Conservation (phyloP, 2,113 vertebrate genomes). For the Vulpes vulpes region DNA sequence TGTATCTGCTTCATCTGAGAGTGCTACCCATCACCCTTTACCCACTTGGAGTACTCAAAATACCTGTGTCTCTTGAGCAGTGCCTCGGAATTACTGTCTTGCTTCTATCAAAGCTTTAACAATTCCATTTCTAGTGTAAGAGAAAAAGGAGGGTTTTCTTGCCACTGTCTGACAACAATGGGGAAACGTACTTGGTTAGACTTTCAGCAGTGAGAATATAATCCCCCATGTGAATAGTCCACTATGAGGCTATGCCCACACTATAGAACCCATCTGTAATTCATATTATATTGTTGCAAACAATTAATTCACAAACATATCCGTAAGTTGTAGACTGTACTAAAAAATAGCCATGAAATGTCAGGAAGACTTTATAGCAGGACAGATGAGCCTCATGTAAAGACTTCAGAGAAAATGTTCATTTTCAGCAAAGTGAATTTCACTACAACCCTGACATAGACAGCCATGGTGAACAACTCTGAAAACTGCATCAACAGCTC, state of each 20-base stretch:
- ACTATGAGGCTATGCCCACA: background rate
- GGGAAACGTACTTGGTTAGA: constrained; percentile 26
- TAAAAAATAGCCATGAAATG: constrained; percentile 46
- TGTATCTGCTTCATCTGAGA: background rate
- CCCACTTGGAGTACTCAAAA: background rate
- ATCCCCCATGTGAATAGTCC: constrained; percentile 26
- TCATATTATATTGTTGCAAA: constrained; percentile 21
- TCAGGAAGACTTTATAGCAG: background rate
- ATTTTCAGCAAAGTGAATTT: constrained; percentile 21
- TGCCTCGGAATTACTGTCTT: constrained; percentile 33
- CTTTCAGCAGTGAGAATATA: constrained; percentile 45
- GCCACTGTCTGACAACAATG: background rate
- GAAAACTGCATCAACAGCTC: background rate
- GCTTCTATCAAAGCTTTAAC: constrained; percentile 18
- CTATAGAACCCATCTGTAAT: constrained; percentile 1
- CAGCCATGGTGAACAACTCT: background rate
- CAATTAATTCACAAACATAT: constrained; percentile 52
- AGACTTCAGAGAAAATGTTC: constrained; percentile 20
- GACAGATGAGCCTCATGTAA: background rate
- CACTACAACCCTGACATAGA: background rate
- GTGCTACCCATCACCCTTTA: background rate
- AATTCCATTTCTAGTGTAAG: background rate
- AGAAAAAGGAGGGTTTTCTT: background rate
- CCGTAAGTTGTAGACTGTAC: background rate
- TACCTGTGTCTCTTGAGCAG: background rate